phyloP scores from a whole-genome alignment of 1,140 invertebrate genomes.

The Drosophila ananassae region DNA sequence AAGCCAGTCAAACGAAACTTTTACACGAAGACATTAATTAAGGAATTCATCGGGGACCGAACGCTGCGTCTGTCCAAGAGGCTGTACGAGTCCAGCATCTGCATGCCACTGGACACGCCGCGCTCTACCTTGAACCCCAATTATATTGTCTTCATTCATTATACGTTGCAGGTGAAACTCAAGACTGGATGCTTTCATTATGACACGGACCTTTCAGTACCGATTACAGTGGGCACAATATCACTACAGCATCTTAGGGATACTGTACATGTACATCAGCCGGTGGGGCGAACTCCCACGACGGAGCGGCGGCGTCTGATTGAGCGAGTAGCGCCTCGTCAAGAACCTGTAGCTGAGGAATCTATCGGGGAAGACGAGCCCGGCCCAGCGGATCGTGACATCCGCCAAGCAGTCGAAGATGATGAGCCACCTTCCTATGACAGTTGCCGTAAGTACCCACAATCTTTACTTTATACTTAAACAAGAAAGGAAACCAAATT shows the following conservation, averaged over 20 bases:
- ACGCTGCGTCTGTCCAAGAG: slow-evolving; percentile 74
- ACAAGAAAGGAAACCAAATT: too few species aligned
- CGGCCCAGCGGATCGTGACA: slow-evolving; percentile 29
- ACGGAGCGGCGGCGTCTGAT: slow-evolving; percentile 68
- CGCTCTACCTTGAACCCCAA: slow-evolving; percentile 77
- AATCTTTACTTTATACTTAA: too few species aligned
- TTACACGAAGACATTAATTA: slow-evolving; percentile 68
- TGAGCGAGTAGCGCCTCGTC: slow-evolving; percentile 60
- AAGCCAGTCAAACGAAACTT: slow-evolving; percentile 79
- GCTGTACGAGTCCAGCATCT: slow-evolving; percentile 68
- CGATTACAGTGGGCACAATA: slow-evolving; percentile 69
- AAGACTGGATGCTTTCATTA: slow-evolving; percentile 80
- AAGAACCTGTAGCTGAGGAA: slow-evolving; percentile 53
- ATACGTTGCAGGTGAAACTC: slow-evolving; percentile 72
- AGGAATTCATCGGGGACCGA: slow-evolving; percentile 63
- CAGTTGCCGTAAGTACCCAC: slow-evolving; percentile 67
- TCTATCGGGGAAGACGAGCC: slow-evolving; percentile 17
- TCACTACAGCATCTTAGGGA: slow-evolving; percentile 55
- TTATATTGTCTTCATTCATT: slow-evolving; percentile 79
- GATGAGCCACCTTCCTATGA: slow-evolving; percentile 79
- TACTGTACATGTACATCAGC: slow-evolving; percentile 54
- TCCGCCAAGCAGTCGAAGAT: slow-evolving; percentile 58
- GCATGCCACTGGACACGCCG: slow-evolving; percentile 72
- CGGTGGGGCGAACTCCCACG: slow-evolving; percentile 44
- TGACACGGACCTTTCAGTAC: slow-evolving; percentile 76